Conservation (phyloP, 2,113 vertebrate genomes). For the Lynx canadensis region DNA sequence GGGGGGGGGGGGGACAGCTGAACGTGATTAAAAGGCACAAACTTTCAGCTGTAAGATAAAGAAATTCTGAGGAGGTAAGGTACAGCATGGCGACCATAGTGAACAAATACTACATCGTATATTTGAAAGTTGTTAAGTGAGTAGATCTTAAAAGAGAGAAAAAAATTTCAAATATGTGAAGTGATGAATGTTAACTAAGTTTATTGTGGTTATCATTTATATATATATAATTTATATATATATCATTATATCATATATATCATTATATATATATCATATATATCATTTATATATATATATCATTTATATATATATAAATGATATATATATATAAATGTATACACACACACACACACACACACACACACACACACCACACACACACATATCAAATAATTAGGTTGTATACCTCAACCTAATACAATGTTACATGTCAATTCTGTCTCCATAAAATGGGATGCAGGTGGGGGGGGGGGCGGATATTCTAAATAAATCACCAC, state of each 20-base stretch:
- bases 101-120: background rate
- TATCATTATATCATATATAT: no score
- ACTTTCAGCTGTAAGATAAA: background rate
- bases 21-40: background rate
- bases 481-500: background rate
- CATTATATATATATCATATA: no score
- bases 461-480: fast-evolving
- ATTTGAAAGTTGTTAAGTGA: background rate
- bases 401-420: background rate
- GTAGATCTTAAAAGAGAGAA: background rate
- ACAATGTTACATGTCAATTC: background rate
- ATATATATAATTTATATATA: no score
- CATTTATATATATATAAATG: no score
- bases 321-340: no score
- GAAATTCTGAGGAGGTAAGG: background rate
- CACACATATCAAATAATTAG: background rate
- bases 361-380: background rate
- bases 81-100: background rate
- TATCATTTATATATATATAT: background rate
- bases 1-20: fast-evolving
- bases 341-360: background rate
- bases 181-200: background rate
- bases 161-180: background rate
- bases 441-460: background rate
- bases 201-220: background rate